Evolutionary conservation across 2,797 vertebrate genomes (phyloP).

Genomic region (Potorous gilbertii): DNA sequence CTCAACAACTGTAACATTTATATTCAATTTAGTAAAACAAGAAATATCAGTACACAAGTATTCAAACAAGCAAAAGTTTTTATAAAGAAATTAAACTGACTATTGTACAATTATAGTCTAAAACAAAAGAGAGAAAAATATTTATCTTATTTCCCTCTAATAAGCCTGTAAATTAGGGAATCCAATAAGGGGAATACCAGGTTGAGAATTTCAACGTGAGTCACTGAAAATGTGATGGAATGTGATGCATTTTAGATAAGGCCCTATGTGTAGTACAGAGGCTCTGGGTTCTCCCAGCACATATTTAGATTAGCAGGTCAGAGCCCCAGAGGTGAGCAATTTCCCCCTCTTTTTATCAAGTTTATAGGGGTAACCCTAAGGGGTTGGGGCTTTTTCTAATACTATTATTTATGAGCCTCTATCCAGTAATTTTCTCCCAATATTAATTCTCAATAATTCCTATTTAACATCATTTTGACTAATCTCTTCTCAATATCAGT

Average conservation of each 20-base stretch:
- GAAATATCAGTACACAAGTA: neutral
- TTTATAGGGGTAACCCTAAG: neutral
- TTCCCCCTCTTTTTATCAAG: neutral
- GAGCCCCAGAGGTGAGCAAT: neutral
- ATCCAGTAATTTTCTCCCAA: neutral
- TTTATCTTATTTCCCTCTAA: neutral
- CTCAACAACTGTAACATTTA: neutral
- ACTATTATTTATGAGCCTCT: neutral
- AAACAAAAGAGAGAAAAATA: neutral
- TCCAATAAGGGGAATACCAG: neutral
- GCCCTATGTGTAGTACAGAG: neutral
- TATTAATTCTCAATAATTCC: neutral
- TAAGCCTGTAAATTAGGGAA: neutral
- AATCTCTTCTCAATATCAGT: neutral
- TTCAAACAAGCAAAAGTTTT: neutral
- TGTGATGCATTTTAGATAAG: neutral
- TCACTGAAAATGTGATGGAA: neutral
- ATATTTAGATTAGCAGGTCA: neutral
- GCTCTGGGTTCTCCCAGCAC: neutral
- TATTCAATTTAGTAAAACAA: neutral
- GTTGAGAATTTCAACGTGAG: neutral
- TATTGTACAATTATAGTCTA: neutral
- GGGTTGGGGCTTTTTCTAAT: neutral
- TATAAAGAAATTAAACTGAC: neutral
- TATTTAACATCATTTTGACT: neutral